phyloP scores from a whole-genome alignment of 1,140 invertebrate genomes.

The Euglossa dilemma region DNA sequence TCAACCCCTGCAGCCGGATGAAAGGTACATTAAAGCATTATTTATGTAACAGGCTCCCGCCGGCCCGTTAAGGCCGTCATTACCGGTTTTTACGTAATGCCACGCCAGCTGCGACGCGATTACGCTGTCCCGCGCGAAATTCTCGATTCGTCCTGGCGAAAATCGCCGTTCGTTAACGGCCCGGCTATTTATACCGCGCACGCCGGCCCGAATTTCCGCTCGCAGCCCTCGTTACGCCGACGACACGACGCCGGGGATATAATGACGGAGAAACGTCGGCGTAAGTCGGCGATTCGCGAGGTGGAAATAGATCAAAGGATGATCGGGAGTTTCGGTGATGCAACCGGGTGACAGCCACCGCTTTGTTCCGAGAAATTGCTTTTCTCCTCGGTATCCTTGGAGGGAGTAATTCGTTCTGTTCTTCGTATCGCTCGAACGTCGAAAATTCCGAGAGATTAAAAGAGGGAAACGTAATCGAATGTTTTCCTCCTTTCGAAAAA shows the following conservation, averaged over 20 bases:
- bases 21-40: conserved; percentile 15
- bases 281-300: not conserved
- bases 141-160: not conserved
- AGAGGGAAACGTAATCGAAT: not conserved
- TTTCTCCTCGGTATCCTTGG: not conserved
- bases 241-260: not conserved
- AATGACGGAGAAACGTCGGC: not conserved
- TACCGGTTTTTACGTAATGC: conserved; percentile 18
- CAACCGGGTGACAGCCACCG: too few species aligned
- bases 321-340: not conserved
- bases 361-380: not conserved
- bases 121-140: not conserved
- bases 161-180: not conserved
- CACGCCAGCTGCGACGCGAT: not conserved
- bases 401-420: not conserved
- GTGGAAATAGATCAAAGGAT: not conserved
- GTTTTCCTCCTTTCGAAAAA: not conserved
- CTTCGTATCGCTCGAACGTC: not conserved
- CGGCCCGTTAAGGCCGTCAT: conserved; percentile 1
- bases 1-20: conserved; percentile 11
- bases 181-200: not conserved
- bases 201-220: not conserved
- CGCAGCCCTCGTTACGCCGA: not conserved
- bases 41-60: conserved; percentile 20
- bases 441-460: not conserved